Base-by-base conservation (phyloP, 2,888 invertebrate genomes). In the Ctenicera cuprea region DNA sequence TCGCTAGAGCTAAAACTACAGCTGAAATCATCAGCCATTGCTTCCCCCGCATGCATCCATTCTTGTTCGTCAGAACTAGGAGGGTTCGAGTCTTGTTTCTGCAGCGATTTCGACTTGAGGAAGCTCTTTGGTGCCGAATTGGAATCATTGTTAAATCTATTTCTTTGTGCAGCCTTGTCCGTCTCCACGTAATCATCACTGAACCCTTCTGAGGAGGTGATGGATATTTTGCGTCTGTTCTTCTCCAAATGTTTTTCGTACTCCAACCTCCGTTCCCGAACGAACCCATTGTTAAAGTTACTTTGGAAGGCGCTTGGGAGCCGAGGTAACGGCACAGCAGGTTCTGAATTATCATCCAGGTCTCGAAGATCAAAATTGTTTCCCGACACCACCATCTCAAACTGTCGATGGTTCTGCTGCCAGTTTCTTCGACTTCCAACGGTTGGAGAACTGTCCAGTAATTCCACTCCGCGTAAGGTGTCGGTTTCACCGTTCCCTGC, bases 321-420 rank as follows among this genome's bases (percentile, higher is more conserved):
- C 78, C 91, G 91, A 52, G 92, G 92, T 66, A 93, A 85, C 0
- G 92, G 91, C 8, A 91, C 90, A 57, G 90, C 91, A 62, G 91
- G 92, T 77, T 92, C 92, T 87, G 87, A 52, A 82, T 87, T 86
- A 79, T 89, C 89, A 48, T 90, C 90, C 61, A 93, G 87, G 82
- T 95, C 94, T 30, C 92, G 87, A 1, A 95, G 92, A 78, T 95
- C 94, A 86, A 95, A 95, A 82, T 94, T 93, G 0, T 93, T 89
- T 54, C 92, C 93, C 45, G 90, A 90, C 87, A 94, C 91, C 38
- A 94, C 91, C 90, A 94, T 92, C 85, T 94, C 92, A 48, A 94
- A 86, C 83, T 92, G 93, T 62, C 94, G 89, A 0, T 93, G 92
- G 74, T 92, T 90, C 7, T 89, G 86, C 54, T 83, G 26, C n/a